Percentiles rank a stretch among this genome's conserved stretches.
Evolutionary conservation across 2,888 invertebrate genomes (phyloP).

Genomic region (Calliscelio sp.): DNA sequence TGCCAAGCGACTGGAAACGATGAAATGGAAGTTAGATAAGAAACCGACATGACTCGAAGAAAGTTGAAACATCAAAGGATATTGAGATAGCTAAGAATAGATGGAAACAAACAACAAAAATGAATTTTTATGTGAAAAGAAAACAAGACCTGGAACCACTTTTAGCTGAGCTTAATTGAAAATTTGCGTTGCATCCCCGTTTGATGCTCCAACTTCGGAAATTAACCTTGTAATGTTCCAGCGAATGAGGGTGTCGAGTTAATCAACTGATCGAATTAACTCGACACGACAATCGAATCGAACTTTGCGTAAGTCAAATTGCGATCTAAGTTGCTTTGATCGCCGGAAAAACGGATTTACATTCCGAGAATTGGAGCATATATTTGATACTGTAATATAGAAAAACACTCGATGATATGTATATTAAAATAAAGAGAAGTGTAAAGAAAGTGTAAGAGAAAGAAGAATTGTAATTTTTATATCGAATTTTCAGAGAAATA

Average conservation of each 20-base stretch:
- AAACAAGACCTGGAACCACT: too few species aligned
- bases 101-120: constrained; percentile 30
- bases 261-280: constrained; percentile 47
- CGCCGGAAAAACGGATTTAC: constrained; percentile 13
- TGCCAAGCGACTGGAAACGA: constrained; percentile 51
- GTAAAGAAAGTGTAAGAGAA: not conserved
- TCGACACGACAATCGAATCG: constrained; percentile 24
- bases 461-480: too few species aligned
- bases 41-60: constrained; percentile 42
- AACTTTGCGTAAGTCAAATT: constrained; percentile 44
- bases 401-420: not conserved
- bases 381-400: not conserved
- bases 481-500: too few species aligned
- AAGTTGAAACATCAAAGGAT: constrained; percentile 61
- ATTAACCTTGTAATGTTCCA: not conserved
- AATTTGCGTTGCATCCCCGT: constrained; percentile 16
- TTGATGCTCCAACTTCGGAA: not conserved
- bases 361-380: not conserved
- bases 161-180: constrained; percentile 3
- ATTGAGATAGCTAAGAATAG: constrained; percentile 43
- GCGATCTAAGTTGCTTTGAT: constrained; percentile 13
- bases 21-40: constrained; percentile 66
- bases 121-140: constrained; percentile 14
- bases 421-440: not conserved
- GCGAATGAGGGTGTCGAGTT: constrained; percentile 4